Evolutionary conservation across 2,888 invertebrate species (phyloP).

Genomic region (Leptothorax acervorum): DNA sequence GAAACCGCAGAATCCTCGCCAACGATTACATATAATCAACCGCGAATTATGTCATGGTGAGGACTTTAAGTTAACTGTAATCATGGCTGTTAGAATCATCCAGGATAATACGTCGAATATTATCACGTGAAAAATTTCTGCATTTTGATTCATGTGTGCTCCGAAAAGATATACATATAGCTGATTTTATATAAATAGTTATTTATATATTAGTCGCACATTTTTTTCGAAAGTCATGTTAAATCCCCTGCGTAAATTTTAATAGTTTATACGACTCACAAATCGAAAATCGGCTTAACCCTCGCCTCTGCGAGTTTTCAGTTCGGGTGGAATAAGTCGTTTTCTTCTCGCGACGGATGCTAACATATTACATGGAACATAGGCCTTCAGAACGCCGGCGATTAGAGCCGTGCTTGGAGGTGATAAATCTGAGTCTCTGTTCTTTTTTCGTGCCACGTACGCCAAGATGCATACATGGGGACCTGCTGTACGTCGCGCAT

Average conservation of each 20-base stretch:
- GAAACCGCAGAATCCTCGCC: conserved; percentile 50
- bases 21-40: conserved; percentile 19
- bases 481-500: conserved; percentile 60
- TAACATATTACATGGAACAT: conserved; percentile 35
- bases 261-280: neutral
- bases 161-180: neutral
- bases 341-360: conserved; percentile 27
- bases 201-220: neutral
- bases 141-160: neutral
- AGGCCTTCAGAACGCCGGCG: conserved; percentile 1
- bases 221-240: neutral
- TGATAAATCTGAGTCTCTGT: conserved; percentile 66
- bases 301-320: conserved; percentile 11
- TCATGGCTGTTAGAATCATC: conserved; percentile 47
- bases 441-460: conserved; percentile 19
- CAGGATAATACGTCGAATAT: neutral
- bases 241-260: neutral
- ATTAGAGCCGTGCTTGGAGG: conserved; percentile 45
- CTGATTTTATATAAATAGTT: neutral
- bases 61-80: conserved; percentile 12
- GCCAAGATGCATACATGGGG: conserved; percentile 36
- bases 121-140: neutral
- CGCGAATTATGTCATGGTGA: conserved; percentile 19
- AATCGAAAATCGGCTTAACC: conserved; percentile 16
- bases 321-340: conserved; percentile 20